These are phyloP conservation scores for Pelobates fuscus DNA, from an alignment of 2,113 vertebrate genomes.

Conservation along the genomic window DNA sequence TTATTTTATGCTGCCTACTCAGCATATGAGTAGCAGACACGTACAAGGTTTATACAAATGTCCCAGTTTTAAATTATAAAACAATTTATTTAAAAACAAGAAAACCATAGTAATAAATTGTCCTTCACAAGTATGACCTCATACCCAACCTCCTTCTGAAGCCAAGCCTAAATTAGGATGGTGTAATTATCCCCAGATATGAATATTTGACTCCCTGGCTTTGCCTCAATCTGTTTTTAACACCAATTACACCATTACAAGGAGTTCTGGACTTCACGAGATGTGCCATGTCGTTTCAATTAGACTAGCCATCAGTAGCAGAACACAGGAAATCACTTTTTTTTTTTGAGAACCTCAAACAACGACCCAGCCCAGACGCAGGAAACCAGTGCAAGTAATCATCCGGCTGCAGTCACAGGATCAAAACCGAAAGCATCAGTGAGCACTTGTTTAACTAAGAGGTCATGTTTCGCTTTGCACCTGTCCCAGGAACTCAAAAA, in stretches of 20 bases:
- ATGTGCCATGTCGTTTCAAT: conserved; percentile 75
- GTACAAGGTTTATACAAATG: too few species aligned
- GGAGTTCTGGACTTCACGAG: conserved; percentile 63
- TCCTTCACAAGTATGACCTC: background rate
- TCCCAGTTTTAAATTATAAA: background rate
- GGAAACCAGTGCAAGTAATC: conserved; percentile 74
- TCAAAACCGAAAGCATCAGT: conserved; percentile 53
- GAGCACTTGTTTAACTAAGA: conserved; percentile 49
- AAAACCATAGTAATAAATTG: background rate
- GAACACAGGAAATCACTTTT: conserved; percentile 72
- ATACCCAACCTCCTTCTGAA: conserved; percentile 8
- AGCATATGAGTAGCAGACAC: too few species aligned
- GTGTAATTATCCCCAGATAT: conserved; percentile 40
- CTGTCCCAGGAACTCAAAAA: conserved; percentile 21
- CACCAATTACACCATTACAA: conserved; percentile 27
- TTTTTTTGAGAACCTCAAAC: conserved; percentile 67
- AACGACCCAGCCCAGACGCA: conserved; percentile 73
- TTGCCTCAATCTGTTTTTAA: conserved; percentile 38
- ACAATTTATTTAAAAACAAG: background rate
- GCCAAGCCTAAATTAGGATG: conserved; percentile 12
- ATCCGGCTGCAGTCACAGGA: conserved; percentile 59
- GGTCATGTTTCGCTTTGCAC: conserved; percentile 48
- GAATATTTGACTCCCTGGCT: conserved; percentile 50
- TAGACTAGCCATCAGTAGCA: conserved; percentile 65
- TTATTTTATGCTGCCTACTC: too few species aligned